Percentiles rank a stretch among this genome's conserved stretches.
Conservation (phyloP, 2,888 invertebrate species). For the Hydrotaea diabolus region DNA sequence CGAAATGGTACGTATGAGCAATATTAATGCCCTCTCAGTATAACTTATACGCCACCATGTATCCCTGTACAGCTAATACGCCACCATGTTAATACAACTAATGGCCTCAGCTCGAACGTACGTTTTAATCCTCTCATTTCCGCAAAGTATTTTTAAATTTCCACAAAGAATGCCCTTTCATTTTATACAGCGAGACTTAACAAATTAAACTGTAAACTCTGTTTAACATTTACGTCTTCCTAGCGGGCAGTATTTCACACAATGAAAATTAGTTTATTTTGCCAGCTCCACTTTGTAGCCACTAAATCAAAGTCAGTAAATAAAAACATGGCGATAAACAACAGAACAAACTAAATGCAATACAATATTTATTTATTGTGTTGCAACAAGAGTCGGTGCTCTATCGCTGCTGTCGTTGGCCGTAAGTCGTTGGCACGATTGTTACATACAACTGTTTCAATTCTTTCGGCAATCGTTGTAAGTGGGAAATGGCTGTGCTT, state of each 20-base stretch:
- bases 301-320: background rate
- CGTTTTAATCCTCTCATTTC: no score
- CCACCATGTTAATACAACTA: no score
- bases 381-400: background rate
- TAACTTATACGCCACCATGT: no score
- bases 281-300: background rate
- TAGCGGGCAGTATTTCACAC: background rate
- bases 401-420: background rate
- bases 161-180: no score
- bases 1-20: no score
- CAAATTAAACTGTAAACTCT: background rate
- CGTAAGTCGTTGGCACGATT: background rate
- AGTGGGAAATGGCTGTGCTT: no score
- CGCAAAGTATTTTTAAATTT: no score
- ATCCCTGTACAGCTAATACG: no score
- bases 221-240: background rate
- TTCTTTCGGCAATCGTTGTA: background rate
- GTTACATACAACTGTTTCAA: background rate
- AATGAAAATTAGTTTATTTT: background rate
- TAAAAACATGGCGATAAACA: background rate
- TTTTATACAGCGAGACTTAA: no score
- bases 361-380: background rate
- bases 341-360: background rate
- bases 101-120: no score
- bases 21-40: no score